Evolutionary conservation across 2,797 vertebrate genomes (phyloP).

Genomic region (Tapirus indicus): DNA sequence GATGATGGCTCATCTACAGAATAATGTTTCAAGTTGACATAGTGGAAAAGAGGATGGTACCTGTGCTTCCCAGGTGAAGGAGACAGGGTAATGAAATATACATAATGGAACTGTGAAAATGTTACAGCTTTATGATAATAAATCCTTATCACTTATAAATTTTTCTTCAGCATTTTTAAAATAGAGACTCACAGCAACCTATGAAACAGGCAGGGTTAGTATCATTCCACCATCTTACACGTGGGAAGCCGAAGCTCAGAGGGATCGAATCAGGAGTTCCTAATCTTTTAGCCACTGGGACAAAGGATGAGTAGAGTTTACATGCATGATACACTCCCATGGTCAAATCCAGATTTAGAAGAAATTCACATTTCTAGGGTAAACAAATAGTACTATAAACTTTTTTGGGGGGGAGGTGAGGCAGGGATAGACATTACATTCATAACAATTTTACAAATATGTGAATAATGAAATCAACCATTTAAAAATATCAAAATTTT

Average conservation of each 20-base stretch:
- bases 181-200: not conserved
- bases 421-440: not conserved
- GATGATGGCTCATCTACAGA: not conserved
- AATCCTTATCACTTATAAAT: constrained; percentile 49
- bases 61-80: constrained; percentile 21
- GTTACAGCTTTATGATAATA: constrained; percentile 36
- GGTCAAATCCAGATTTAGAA: constrained; percentile 46
- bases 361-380: constrained; percentile 30
- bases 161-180: constrained; percentile 46
- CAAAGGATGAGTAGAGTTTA: not conserved
- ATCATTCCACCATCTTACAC: not conserved
- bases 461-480: not conserved
- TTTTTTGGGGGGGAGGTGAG: not conserved
- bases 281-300: not conserved
- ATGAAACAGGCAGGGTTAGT: not conserved
- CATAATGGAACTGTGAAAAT: constrained; percentile 23
- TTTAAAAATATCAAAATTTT: constrained; percentile 32
- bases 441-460: constrained; percentile 2
- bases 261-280: not conserved
- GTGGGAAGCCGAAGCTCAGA: not conserved
- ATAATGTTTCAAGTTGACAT: constrained; percentile 24
- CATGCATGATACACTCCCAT: not conserved
- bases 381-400: constrained; percentile 18
- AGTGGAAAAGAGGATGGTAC: not conserved
- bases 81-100: not conserved